Conservation (phyloP, 2,888 invertebrate genomes). For the Nephrocerus scutellatus region DNA sequence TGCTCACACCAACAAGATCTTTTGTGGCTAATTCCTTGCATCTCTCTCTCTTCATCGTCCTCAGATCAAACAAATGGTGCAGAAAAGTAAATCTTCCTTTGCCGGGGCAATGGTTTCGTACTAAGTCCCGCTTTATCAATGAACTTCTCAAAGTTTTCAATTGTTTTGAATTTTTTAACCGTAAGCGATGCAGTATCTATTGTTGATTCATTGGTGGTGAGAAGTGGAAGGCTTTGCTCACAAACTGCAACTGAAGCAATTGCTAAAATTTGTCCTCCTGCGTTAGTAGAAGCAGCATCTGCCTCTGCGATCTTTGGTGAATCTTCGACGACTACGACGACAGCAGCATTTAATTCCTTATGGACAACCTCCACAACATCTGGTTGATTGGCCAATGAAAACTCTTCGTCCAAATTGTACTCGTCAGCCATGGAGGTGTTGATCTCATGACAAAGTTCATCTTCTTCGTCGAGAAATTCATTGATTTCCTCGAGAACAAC, state of each 20-base stretch:
- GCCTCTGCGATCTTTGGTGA: conserved; percentile 16
- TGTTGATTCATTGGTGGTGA: too few relatives aligned
- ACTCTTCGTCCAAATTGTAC: conserved; percentile 46
- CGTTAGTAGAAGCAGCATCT: not conserved
- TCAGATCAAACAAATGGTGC: conserved; percentile 46
- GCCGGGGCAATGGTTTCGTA: conserved; percentile 43
- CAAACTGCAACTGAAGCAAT: conserved; percentile 5
- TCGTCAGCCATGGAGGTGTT: conserved; percentile 36
- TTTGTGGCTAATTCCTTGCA: too few relatives aligned
- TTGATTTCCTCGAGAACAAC: conserved; percentile 33
- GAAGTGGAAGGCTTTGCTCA: too few relatives aligned
- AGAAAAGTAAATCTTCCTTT: conserved; percentile 45
- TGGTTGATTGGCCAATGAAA: conserved; percentile 26
- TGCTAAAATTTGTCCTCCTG: too few relatives aligned
- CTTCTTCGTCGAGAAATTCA: conserved; percentile 25
- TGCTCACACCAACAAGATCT: too few relatives aligned
- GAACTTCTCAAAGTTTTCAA: conserved; percentile 41
- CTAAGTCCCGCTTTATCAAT: conserved; percentile 41
- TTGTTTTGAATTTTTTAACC: conserved; percentile 21
- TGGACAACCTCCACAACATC: conserved; percentile 21
- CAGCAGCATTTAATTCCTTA: too few relatives aligned
- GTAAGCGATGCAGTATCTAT: conserved; percentile 16
- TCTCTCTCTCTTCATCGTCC: too few relatives aligned
- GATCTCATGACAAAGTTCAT: conserved; percentile 28
- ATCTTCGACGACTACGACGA: conserved; percentile 12